Evolutionary conservation across 2,797 vertebrate genomes (phyloP).

Genomic region (Lithobates pipiens): DNA sequence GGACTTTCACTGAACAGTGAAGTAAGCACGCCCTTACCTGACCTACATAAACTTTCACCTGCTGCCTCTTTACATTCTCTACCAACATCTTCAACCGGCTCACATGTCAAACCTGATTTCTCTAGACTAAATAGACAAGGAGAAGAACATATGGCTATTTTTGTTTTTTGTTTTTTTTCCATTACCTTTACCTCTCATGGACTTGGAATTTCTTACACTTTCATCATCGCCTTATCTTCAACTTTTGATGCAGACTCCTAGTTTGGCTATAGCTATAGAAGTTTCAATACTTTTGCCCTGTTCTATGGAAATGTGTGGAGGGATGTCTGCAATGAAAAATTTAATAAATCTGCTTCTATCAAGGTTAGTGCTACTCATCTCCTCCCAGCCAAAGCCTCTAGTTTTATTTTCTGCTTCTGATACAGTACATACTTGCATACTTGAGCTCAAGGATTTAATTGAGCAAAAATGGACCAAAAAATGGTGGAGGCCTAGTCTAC

Average conservation of each 20-base stretch:
- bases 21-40: neutral
- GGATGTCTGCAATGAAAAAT: too few species aligned
- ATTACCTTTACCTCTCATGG: neutral
- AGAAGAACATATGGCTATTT: neutral
- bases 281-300: neutral
- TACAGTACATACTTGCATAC: too few species aligned
- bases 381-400: too few species aligned
- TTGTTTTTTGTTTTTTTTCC: neutral
- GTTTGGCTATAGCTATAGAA: neutral
- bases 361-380: too few species aligned
- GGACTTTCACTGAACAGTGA: neutral
- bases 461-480: too few species aligned
- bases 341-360: too few species aligned
- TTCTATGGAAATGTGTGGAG: neutral
- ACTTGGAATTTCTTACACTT: neutral
- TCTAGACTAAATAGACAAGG: neutral
- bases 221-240: neutral
- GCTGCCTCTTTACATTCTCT: neutral
- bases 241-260: neutral
- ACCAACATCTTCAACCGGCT: neutral
- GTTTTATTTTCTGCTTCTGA: too few species aligned
- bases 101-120: neutral
- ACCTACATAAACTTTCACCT: neutral
- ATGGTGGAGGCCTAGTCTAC: too few species aligned
- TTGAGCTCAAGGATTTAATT: too few species aligned